Conservation (phyloP, 1,140 invertebrate species). For the Xylocopa sonorina region DNA sequence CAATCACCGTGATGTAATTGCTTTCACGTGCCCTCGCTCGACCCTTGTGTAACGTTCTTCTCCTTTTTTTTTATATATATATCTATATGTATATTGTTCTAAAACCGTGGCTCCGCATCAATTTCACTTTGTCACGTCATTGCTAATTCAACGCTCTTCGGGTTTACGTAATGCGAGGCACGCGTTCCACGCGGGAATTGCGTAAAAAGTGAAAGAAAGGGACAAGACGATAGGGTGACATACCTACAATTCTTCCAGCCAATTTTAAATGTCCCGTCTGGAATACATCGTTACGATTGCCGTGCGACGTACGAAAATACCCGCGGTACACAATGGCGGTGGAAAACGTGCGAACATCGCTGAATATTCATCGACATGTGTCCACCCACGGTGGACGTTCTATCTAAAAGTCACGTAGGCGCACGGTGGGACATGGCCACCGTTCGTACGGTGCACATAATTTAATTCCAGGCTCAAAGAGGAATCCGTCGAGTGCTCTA, state of each 20-base stretch:
- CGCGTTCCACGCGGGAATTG: background rate
- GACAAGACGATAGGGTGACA: too few species aligned
- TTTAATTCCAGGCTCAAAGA: constrained; percentile 48
- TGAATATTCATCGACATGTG: constrained; percentile 49
- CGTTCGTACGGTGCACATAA: constrained; percentile 52
- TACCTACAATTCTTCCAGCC: background rate
- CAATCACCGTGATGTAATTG: constrained; percentile 49
- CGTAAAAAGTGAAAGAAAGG: background rate
- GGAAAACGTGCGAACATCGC: constrained; percentile 11
- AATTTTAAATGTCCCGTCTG: too few species aligned
- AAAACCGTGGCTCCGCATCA: constrained; percentile 16
- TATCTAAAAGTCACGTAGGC: constrained; percentile 56
- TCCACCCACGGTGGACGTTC: constrained; percentile 25
- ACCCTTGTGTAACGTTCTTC: constrained; percentile 36
- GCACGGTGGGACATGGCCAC: background rate
- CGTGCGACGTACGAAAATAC: constrained; percentile 12
- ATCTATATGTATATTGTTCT: background rate
- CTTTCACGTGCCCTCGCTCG: constrained; percentile 34
- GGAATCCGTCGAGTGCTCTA: constrained; percentile 34
- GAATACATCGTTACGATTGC: too few species aligned
- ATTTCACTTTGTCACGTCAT: constrained; percentile 32
- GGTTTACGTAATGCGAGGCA: constrained; percentile 16
- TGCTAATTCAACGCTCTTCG: constrained; percentile 21
- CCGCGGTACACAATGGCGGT: background rate
- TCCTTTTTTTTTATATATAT: background rate